phyloP scores from a whole-genome alignment of 2,888 invertebrate species.

The Campaea margaritaria region DNA sequence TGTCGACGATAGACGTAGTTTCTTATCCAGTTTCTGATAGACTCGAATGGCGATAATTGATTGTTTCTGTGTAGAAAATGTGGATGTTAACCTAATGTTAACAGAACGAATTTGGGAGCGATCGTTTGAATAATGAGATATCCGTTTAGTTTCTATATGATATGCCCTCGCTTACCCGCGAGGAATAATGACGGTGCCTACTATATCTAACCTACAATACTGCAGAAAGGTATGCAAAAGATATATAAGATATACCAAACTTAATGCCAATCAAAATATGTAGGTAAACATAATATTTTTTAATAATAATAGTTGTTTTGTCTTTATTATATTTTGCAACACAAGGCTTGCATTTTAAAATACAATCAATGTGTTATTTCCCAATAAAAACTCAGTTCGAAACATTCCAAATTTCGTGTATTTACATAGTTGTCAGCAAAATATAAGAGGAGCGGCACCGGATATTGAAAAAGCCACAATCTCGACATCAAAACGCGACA shows the following conservation, averaged over 20 bases:
- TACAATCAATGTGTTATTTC: neutral
- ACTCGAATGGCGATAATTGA: slow-evolving; percentile 31
- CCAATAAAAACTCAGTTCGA: neutral
- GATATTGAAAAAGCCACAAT: slow-evolving; percentile 49
- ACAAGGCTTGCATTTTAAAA: neutral
- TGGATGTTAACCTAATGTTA: slow-evolving; percentile 28
- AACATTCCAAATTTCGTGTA: slow-evolving; percentile 22
- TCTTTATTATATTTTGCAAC: too few relatives aligned
- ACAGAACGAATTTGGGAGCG: slow-evolving; percentile 22
- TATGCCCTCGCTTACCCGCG: neutral
- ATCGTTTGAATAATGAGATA: slow-evolving; percentile 22
- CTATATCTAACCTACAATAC: too few relatives aligned
- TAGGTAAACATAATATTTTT: too few relatives aligned
- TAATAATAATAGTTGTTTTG: too few relatives aligned
- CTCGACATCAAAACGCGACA: slow-evolving; percentile 46
- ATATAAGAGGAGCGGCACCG: slow-evolving; percentile 37
- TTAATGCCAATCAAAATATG: too few relatives aligned
- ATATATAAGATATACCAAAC: too few relatives aligned
- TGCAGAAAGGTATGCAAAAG: too few relatives aligned
- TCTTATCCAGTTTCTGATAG: slow-evolving; percentile 47
- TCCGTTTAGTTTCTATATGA: neutral
- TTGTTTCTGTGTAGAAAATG: slow-evolving; percentile 27
- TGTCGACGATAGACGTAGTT: slow-evolving; percentile 52
- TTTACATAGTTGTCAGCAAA: slow-evolving; percentile 43
- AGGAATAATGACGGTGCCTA: too few relatives aligned